These are phyloP conservation scores for Zaprionus bogoriensis DNA, from an alignment of 2,888 invertebrate species.

Conservation along the genomic window DNA sequence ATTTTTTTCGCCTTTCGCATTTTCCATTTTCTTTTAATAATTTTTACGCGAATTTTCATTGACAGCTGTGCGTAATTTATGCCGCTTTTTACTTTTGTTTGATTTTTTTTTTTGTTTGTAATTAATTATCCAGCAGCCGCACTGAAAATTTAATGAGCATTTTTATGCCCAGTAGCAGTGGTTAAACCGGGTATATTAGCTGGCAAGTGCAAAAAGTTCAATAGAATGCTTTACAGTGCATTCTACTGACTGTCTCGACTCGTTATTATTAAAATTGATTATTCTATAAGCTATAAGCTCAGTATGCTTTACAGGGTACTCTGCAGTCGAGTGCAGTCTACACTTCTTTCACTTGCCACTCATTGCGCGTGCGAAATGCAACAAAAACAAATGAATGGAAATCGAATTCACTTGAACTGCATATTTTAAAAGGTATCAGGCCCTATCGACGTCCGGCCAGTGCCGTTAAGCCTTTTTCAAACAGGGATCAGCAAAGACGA, in stretches of 20 bases:
- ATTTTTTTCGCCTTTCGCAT: background rate
- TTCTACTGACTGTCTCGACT: background rate
- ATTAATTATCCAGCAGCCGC: constrained; percentile 32
- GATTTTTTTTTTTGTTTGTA: constrained; percentile 29
- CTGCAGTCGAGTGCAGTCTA: background rate
- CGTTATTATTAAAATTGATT: background rate
- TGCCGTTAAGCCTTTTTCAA: constrained; percentile 37
- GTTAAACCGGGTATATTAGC: background rate
- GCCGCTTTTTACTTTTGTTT: constrained; percentile 39
- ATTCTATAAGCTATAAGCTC: background rate
- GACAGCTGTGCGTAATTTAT: constrained; percentile 39
- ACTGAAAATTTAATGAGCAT: constrained; percentile 57
- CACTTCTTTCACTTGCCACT: background rate
- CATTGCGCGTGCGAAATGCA: constrained; percentile 16
- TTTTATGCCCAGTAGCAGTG: background rate
- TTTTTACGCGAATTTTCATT: constrained; percentile 22
- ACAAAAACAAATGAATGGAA: constrained; percentile 27
- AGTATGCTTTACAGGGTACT: background rate
- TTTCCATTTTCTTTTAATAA: constrained; percentile 24
- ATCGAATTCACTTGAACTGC: constrained; percentile 33
- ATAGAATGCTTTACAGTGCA: too few species aligned
- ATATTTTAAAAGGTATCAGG: constrained; percentile 16
- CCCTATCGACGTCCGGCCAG: background rate
- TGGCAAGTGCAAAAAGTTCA: too few species aligned
- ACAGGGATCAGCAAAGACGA: constrained; percentile 43